Evolutionary conservation across 2,797 vertebrate genomes (phyloP).

Genomic region (Channallabes apus): DNA sequence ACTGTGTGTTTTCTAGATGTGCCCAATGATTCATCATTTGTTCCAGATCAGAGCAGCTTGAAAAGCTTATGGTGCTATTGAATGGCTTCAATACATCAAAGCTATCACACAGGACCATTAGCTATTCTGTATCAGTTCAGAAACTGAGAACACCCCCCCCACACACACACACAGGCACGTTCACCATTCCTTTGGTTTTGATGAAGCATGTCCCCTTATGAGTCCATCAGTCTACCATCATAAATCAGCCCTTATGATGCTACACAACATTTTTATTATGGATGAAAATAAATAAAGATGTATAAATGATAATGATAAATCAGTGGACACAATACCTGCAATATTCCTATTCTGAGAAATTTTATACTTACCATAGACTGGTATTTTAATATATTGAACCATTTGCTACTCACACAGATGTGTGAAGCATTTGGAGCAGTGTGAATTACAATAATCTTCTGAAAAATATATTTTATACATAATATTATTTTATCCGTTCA

Average conservation of each 20-base stretch:
- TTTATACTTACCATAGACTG: background rate
- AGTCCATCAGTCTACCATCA: conserved; percentile 14
- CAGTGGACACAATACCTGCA: conserved; percentile 28
- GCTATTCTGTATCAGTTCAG: conserved; percentile 32
- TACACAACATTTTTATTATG: conserved; percentile 27
- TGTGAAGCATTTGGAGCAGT: background rate
- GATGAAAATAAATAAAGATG: conserved; percentile 26
- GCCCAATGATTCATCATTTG: conserved; percentile 36
- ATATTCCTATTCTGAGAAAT: conserved; percentile 22
- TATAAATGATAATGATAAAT: conserved; percentile 20
- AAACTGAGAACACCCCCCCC: conserved; percentile 43
- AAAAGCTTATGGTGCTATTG: conserved; percentile 21
- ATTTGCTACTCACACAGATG: conserved; percentile 28
- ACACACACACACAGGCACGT: conserved; percentile 22
- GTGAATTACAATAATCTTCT: conserved; percentile 14
- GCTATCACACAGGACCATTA: conserved; percentile 31
- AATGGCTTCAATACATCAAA: conserved; percentile 40
- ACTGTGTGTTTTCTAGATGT: conserved; percentile 19
- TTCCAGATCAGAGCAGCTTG: conserved; percentile 15
- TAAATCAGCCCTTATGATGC: conserved; percentile 53
- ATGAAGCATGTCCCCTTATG: conserved; percentile 26
- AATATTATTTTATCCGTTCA: conserved; percentile 21
- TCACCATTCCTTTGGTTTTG: conserved; percentile 50
- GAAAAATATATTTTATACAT: conserved; percentile 26
- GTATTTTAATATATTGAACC: conserved; percentile 9